Evolutionary conservation across 2,888 invertebrate genomes (phyloP).

Genomic region (Chrysopilus asiliformis): DNA sequence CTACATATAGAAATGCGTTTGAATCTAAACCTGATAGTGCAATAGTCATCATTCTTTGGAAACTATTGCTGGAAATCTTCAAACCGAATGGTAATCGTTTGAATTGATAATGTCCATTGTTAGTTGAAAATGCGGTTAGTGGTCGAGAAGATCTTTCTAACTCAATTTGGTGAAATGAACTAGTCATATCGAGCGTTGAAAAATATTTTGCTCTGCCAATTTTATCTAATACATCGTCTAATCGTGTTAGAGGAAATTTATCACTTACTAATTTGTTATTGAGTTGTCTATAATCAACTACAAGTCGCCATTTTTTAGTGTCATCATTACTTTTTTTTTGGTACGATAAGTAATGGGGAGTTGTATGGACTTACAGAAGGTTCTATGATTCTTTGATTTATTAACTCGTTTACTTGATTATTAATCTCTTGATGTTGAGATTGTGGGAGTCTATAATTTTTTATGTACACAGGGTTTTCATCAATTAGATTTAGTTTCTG

Average conservation of each 20-base stretch:
- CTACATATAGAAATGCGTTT: constrained; percentile 11
- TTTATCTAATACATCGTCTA: constrained; percentile 11
- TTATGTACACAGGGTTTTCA: too few species aligned
- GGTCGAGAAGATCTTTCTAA: neutral
- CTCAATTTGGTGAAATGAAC: constrained; percentile 9
- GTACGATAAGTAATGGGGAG: constrained; percentile 12
- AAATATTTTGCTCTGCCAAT: constrained; percentile 13
- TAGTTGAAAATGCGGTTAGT: constrained; percentile 6
- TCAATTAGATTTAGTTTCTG: too few species aligned
- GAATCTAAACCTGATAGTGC: constrained; percentile 4
- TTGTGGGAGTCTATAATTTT: too few species aligned
- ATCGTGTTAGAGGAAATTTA: constrained; percentile 10
- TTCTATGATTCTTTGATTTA: too few species aligned
- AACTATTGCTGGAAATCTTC: constrained; percentile 13
- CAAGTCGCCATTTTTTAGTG: constrained; percentile 10
- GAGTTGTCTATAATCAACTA: constrained; percentile 10
- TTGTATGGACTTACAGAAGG: constrained; percentile 12
- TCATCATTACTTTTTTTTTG: constrained; percentile 9
- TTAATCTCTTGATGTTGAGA: too few species aligned
- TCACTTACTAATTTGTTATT: constrained; percentile 11
- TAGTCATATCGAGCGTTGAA: constrained; percentile 12
- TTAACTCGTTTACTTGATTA: too few species aligned
- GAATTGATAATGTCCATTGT: constrained; percentile 4
- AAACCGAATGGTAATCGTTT: constrained; percentile 13
- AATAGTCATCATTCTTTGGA: constrained; percentile 6